Conservation (phyloP, 2,113 vertebrate species). For the Plestiodon gilberti region DNA sequence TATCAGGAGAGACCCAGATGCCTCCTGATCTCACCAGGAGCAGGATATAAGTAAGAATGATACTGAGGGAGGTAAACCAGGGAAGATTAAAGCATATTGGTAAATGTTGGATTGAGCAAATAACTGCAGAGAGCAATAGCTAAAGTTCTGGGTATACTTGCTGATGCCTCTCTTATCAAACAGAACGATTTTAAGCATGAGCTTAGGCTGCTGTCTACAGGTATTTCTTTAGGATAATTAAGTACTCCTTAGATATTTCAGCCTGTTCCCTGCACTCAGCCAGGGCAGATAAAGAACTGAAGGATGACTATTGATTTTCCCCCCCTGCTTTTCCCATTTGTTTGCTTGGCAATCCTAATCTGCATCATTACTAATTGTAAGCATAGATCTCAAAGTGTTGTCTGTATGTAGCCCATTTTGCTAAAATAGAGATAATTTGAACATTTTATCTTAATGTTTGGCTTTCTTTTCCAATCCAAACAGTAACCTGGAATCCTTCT, state of each 20-base stretch:
- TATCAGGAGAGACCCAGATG: neutral
- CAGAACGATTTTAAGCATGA: neutral
- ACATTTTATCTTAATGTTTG: conserved; percentile 39
- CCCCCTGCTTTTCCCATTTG: neutral
- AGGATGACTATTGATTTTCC: neutral
- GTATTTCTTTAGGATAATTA: neutral
- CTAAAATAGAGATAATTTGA: neutral
- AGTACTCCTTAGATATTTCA: neutral
- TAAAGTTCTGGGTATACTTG: neutral
- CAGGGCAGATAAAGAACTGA: neutral
- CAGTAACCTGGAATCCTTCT: conserved; percentile 98
- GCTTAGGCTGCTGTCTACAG: neutral
- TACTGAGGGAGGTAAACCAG: neutral
- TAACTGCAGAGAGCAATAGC: neutral
- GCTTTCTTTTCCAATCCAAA: conserved; percentile 25
- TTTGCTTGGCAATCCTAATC: neutral
- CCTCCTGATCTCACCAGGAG: neutral
- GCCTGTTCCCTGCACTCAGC: neutral
- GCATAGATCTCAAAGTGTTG: neutral
- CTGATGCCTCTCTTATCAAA: neutral
- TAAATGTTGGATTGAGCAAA: neutral
- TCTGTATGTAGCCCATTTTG: neutral
- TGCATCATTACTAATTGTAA: neutral
- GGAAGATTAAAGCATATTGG: neutral
- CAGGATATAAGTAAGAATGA: neutral